Evolutionary conservation across 2,797 vertebrate genomes (phyloP), one percentile per base, ranked within the genome.

Genomic region (Geotrypetes seraphini): DNA sequence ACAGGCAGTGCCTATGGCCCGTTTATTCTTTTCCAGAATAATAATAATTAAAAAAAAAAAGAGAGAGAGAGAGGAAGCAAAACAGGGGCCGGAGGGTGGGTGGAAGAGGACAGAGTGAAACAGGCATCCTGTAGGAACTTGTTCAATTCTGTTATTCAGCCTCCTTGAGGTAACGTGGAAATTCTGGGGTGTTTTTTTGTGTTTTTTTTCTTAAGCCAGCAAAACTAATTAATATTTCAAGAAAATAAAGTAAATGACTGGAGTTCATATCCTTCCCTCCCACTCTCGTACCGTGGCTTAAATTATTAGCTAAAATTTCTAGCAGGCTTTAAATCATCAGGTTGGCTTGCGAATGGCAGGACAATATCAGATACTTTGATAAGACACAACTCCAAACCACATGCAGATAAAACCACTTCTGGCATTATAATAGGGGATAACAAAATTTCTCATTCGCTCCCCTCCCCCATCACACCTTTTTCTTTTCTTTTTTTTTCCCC

Each of bases 1-100:
- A 69, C 81, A 81, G 71, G 78, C 79, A 63, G 72, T 78, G 81
- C 81, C 82, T 86, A 75, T 75, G 87, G 81, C 78, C 78, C 77
- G 81, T 81, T 87, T n/a, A 88, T 86, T 91, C 88, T 75, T 89
- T 89, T 85, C 79, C 72, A 73, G 68, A 70, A 69, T 66, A 69
- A 43, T 12, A 47, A 55, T 30, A 39, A 36, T 34, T 31, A 25
- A 26, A 31, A 29, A 58, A 53, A 33, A 50, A 50, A 57, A 59
- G 57, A 69, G 44, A 71, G 57, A 69, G 44, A 71, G 34, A 40
- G 6, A 34, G 39, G 31, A 8, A 30, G 18, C 42, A 39, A 54
- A 43, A 43, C 44, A 39, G 41, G n/a, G n/a, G n/a, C n/a, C n/a
- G n/a, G n/a, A n/a, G n/a, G n/a, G n/a, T n/a, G n/a, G n/a, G n/a